Percentiles rank a stretch among this genome's conserved stretches.
Evolutionary conservation across 2,113 vertebrate species (phyloP).

Genomic region (Martes martes): DNA sequence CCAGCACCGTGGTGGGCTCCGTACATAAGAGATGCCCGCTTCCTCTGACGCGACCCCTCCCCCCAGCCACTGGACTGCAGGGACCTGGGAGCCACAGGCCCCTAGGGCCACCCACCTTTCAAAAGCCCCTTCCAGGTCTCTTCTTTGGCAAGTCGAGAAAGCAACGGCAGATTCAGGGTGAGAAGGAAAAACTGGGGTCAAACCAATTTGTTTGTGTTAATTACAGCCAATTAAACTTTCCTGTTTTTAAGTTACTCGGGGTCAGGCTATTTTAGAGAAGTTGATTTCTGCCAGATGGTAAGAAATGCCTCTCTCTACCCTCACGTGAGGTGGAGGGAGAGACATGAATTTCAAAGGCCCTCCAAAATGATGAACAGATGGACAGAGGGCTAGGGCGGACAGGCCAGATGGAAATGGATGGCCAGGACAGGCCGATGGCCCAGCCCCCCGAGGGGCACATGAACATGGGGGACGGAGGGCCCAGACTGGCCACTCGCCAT

Average conservation of each 20-base stretch:
- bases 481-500: neutral
- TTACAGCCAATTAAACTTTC: conserved; percentile 49
- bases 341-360: neutral
- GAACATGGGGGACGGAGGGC: rapidly evolving
- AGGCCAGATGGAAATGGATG: neutral
- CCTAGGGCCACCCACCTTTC: neutral
- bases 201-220: conserved; percentile 55
- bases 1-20: rapidly evolving
- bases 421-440: rapidly evolving
- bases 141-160: neutral
- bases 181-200: neutral
- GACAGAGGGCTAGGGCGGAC: neutral
- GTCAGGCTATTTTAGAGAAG: neutral
- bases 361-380: neutral
- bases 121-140: neutral
- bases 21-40: rapidly evolving
- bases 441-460: rapidly evolving
- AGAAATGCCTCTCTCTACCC: neutral
- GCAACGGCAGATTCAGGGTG: neutral
- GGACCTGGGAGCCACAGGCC: neutral
- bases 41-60: rapidly evolving
- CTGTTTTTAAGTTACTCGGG: neutral
- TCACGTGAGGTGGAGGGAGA: neutral
- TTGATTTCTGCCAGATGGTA: conserved; percentile 42
- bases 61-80: neutral